These are phyloP conservation scores for Xylocampa areola DNA, from an alignment of 2,888 invertebrate species.

Conservation along the genomic window DNA sequence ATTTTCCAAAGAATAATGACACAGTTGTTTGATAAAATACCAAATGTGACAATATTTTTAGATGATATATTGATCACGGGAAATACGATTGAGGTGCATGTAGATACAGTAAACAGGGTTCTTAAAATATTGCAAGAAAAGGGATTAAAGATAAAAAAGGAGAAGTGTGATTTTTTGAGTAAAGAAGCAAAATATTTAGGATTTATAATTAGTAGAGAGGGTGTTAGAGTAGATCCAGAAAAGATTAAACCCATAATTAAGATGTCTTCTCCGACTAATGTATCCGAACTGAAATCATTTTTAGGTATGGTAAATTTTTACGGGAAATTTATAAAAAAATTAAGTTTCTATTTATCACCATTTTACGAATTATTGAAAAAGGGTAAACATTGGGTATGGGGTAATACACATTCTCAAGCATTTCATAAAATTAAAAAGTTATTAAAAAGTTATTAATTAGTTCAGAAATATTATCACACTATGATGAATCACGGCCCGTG, in stretches of 20 bases:
- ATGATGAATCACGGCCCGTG: not conserved
- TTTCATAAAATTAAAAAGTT: conserved; percentile 10
- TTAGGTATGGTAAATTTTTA: conserved; percentile 13
- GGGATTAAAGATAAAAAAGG: not conserved
- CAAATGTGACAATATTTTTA: too few relatives aligned
- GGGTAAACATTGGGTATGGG: conserved; percentile 5
- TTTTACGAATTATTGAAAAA: conserved; percentile 4
- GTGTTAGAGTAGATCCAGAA: not conserved
- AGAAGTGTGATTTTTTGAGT: not conserved
- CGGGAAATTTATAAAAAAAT: conserved; percentile 14
- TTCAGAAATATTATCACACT: conserved; percentile 8
- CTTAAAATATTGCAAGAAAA: not conserved
- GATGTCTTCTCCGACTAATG: conserved; percentile 4
- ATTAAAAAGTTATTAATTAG: too few relatives aligned
- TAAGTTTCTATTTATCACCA: not conserved
- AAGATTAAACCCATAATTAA: conserved; percentile 3
- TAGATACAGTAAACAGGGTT: not conserved
- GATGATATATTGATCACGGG: too few relatives aligned
- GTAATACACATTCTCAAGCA: not conserved
- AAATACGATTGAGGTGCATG: too few relatives aligned
- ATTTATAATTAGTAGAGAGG: not conserved
- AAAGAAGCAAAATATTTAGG: not conserved
- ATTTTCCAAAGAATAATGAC: too few relatives aligned
- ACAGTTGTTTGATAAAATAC: too few relatives aligned
- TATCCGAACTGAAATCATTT: not conserved